phyloP scores from a whole-genome alignment of 2,113 vertebrate genomes.

The Microtus oregoni region DNA sequence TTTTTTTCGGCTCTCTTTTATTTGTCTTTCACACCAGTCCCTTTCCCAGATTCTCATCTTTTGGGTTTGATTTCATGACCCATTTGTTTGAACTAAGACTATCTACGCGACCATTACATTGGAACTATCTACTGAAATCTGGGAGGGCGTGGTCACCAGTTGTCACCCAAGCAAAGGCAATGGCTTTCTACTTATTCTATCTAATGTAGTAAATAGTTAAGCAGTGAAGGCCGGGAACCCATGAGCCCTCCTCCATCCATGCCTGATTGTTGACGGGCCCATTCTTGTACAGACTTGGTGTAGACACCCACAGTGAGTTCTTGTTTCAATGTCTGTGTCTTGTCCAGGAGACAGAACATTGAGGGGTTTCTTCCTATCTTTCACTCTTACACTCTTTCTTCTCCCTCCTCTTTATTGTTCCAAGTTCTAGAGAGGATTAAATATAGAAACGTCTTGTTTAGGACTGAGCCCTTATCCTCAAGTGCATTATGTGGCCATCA shows the following conservation, averaged over 20 bases:
- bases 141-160: neutral
- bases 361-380: neutral
- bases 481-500: no score
- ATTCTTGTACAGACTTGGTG: neutral
- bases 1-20: neutral
- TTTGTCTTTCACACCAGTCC: neutral
- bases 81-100: neutral
- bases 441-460: no score
- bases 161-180: neutral
- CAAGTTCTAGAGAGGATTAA: neutral
- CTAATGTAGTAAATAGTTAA: neutral
- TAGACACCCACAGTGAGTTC: neutral
- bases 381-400: neutral
- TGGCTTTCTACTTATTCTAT: neutral
- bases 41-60: neutral
- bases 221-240: neutral
- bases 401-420: neutral
- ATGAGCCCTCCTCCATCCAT: neutral
- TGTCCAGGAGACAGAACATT: neutral
- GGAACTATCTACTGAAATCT: neutral
- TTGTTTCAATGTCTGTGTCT: neutral
- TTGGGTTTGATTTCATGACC: neutral
- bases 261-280: neutral
- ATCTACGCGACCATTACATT: neutral
- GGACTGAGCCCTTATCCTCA: neutral